Base-by-base conservation (phyloP, 2,113 vertebrate genomes). In the Festucalex cinctus region DNA sequence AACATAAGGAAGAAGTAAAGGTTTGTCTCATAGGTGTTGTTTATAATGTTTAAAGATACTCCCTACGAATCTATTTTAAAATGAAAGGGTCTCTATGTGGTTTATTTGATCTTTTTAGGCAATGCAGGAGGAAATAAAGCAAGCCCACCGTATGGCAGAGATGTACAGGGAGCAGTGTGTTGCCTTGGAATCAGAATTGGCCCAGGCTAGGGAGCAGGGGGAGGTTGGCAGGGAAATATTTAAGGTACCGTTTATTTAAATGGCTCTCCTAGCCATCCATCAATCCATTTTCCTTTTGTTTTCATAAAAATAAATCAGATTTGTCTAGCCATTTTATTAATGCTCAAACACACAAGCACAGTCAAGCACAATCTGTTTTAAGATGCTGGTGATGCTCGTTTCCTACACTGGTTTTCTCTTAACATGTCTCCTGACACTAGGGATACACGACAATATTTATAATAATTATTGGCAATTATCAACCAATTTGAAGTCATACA, bases 111-210 rank as follows among this genome's bases (percentile, higher is more conserved):
- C 22, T 13, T 69, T 73, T 3, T 59, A 98, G 96, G 87, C 81
- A 1, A 68, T 97, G 60, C 92, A 93, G 60, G 95, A 95, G 41
- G 92, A 95, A 16, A 80, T 98, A 14, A 78, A 79, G 46, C 95
- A 98, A 85, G 93, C 95, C 9, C 93, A 94, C 37, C 89, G 36
- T 20, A 78, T 98, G 41, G 94, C 96, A 1, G 90, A 85, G 83
- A 98, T 98, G 97, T 99, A 95, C 84, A 91, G 95, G 68, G 92
- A 95, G 66, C 97, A 99, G 88, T 98, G 96, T 60, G 83, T 98
- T 49, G 79, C 89, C 41, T 66, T 98, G 71, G 97, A 99, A 85
- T 92, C 93, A 5, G 93, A 98, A n/a, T 83, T 98, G 77, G 89
- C 94, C 13, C 93, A 88, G 70, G 92, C 94, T 75, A 91, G 91